phyloP scores from a whole-genome alignment of 1,140 invertebrate species.

The Drosophila lini region DNA sequence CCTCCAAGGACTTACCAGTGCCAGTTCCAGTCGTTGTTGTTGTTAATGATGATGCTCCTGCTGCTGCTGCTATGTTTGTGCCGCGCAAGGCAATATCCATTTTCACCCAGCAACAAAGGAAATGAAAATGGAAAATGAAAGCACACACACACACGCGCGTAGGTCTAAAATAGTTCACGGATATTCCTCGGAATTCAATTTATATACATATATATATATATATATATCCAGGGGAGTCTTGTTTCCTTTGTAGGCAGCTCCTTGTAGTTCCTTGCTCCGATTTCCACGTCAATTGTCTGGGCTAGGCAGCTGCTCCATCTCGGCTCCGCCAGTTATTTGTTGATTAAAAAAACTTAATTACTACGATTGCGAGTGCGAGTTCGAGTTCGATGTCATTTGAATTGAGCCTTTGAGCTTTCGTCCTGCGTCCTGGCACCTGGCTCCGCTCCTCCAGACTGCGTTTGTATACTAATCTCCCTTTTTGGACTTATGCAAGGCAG shows the following conservation, averaged over 20 bases:
- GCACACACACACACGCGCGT: constrained; percentile 46
- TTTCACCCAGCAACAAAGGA: constrained; percentile 59
- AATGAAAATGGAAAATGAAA: constrained; percentile 49
- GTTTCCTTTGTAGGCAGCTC: constrained; percentile 3
- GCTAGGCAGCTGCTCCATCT: constrained; percentile 26
- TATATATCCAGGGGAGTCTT: constrained; percentile 39
- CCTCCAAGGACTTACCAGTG: constrained; percentile 70
- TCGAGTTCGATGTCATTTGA: constrained; percentile 51
- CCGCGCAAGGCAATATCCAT: constrained; percentile 75
- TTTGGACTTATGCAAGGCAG: constrained; percentile 82
- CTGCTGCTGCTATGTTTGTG: constrained; percentile 43
- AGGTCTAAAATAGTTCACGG: constrained; percentile 37
- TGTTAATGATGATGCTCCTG: constrained; percentile 6
- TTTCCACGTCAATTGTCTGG: constrained; percentile 57
- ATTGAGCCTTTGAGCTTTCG: constrained; percentile 11
- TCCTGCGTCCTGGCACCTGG: constrained; percentile 12
- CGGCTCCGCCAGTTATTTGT: constrained; percentile 30
- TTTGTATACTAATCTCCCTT: constrained; percentile 53
- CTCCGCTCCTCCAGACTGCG: constrained; percentile 16
- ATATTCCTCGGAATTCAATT: constrained; percentile 36
- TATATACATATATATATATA: constrained; percentile 9
- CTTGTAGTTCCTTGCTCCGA: not conserved
- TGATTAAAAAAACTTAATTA: constrained; percentile 72
- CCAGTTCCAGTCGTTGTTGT: constrained; percentile 40
- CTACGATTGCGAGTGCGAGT: constrained; percentile 47